Conservation (phyloP, 2,888 invertebrate species). For the Coenonympha glycerion region DNA sequence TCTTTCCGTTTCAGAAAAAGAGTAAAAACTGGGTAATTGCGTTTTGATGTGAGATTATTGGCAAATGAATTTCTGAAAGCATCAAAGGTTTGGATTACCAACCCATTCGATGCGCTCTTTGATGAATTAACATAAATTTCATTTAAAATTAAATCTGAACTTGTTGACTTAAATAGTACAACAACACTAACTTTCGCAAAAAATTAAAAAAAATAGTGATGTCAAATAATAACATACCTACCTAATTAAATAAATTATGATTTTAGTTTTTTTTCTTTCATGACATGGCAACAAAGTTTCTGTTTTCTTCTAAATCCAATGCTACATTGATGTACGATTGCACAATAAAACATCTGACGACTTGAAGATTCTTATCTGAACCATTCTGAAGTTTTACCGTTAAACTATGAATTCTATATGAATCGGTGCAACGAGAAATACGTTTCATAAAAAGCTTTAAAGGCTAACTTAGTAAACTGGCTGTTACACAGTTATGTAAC, state of each 20-base stretch:
- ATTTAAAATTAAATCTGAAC: too few species aligned
- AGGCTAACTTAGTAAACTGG: conserved; percentile 13
- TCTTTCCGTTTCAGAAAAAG: conserved; percentile 37
- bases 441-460: conserved; percentile 24
- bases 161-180: too few species aligned
- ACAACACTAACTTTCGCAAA: too few species aligned
- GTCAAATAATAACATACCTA: neutral
- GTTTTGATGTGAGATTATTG: conserved; percentile 30
- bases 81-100: conserved; percentile 13
- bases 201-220: too few species aligned
- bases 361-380: conserved; percentile 44
- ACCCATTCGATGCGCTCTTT: too few species aligned
- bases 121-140: too few species aligned
- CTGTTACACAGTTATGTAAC: neutral
- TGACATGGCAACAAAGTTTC: conserved; percentile 4
- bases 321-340: conserved; percentile 36
- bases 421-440: conserved; percentile 26
- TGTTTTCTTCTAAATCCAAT: conserved; percentile 8
- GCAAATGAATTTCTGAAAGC: conserved; percentile 21
- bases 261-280: too few species aligned
- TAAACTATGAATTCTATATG: conserved; percentile 35
- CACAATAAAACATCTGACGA: conserved; percentile 46
- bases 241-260: neutral
- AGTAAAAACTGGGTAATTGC: conserved; percentile 43
- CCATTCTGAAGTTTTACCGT: conserved; percentile 51